Evolutionary conservation across 1,140 invertebrate genomes (phyloP), one percentile per base, ranked within the genome.

Genomic region (Spodoptera litura): DNA sequence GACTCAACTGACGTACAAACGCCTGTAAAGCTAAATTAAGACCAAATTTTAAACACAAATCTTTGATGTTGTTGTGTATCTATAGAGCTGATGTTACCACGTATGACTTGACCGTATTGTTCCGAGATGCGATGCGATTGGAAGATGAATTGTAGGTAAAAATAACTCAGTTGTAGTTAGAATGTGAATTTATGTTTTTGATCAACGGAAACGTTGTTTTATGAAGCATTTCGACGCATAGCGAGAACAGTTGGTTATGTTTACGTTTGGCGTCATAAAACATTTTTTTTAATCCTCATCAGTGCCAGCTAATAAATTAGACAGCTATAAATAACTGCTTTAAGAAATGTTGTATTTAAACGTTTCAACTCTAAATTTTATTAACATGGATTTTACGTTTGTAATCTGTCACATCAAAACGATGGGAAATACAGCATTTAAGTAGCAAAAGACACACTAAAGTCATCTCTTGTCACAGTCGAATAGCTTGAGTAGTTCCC

Each of bases 31-130:
- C 93, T 94, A 94, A 93, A 94, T 93, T 94, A 94, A 94, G 93
- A 94, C 93, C 91, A 91, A 94, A 94, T 93, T 94, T 94, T 94
- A 94, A 93, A 94, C 93, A 94, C 91, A 93, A 94, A 91, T 91
- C 90, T 92, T 93, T 88, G 87, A 88, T 88, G 84, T 86, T 78
- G 78, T 27, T 73, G 81, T 78, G 82, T 82, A 38, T 66, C 44
- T 87, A 88, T 84, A 86, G 90, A 91, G 91, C 62, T 86, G 88
- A 78, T 85, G 79, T 80, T 85, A 88, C 86, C 51, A 58, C 53
- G 55, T 81, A 73, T 66, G 68, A 73, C 35, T 58, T 58, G 27
- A 71, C 51, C 13, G 31, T 15, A 55, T 71, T 71, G 53, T 71
- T 70, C 44, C 3, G 12, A 51, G 35, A 62, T 44, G 38, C 35